phyloP scores from a whole-genome alignment of 1,140 invertebrate genomes.

The Bombus polaris region DNA sequence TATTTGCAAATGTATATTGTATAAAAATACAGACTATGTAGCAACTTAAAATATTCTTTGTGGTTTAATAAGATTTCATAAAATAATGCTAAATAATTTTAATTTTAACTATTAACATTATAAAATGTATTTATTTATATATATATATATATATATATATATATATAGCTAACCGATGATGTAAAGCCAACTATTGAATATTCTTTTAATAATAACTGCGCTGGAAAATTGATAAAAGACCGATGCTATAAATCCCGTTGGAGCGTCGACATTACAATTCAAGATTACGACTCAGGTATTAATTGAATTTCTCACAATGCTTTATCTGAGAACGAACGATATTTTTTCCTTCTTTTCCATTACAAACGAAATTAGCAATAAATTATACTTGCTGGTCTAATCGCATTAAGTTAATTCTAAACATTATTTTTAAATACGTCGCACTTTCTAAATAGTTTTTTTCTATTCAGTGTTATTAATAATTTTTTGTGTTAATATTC shows the following conservation, averaged over 20 bases:
- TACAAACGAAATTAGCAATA: background rate
- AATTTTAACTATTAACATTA: background rate
- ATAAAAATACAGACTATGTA: background rate
- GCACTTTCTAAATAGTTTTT: too few species aligned
- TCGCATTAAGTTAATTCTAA: background rate
- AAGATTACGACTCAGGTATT: constrained; percentile 83
- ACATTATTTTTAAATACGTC: background rate
- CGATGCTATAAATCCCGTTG: constrained; percentile 84
- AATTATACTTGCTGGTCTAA: background rate
- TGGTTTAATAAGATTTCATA: background rate
- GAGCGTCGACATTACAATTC: constrained; percentile 85
- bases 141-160: constrained; percentile 32
- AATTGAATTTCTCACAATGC: background rate
- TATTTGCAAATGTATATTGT: background rate
- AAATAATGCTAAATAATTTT: background rate
- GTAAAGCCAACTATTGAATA: constrained; percentile 81
- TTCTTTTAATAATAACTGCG: constrained; percentile 83
- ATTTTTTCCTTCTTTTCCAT: background rate
- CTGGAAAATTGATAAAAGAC: constrained; percentile 76
- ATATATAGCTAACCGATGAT: constrained; percentile 71
- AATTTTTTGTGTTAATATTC: too few species aligned
- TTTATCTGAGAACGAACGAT: too few species aligned
- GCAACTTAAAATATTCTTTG: background rate
- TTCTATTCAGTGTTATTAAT: too few species aligned
- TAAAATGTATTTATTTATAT: background rate